A percentile compares a stretch with the other conserved stretches of the same genome.
These are phyloP conservation scores for Agelastica alni DNA, from an alignment of 2,888 invertebrate genomes.

Conservation along the genomic window DNA sequence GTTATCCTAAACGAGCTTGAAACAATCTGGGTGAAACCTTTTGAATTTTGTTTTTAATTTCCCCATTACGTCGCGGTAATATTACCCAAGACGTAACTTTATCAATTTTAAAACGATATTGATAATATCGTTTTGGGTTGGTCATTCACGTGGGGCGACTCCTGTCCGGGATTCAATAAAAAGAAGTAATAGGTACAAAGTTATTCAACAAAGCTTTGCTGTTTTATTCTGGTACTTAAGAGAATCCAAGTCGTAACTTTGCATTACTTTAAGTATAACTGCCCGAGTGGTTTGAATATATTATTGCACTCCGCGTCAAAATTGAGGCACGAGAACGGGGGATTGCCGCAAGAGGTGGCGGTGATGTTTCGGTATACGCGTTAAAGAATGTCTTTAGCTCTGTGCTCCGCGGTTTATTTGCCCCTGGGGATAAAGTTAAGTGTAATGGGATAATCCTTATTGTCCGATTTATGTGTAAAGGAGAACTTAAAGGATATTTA, in stretches of 20 bases:
- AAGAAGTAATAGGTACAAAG: no score
- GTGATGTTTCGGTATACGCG: background rate
- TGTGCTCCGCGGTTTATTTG: background rate
- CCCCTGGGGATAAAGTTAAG: background rate
- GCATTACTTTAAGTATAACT: conserved; percentile 10
- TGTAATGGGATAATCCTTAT: conserved; percentile 4
- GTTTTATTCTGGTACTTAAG: conserved; percentile 7
- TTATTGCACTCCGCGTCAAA: conserved; percentile 18
- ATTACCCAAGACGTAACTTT: no score
- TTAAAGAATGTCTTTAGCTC: no score
- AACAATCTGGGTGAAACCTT: no score
- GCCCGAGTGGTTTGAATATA: conserved; percentile 20
- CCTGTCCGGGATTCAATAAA: no score
- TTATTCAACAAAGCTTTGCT: conserved; percentile 1
- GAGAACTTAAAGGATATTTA: no score
- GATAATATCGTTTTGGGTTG: no score
- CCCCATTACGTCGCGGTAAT: no score
- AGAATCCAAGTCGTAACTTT: conserved; percentile 12
- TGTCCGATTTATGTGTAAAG: conserved; percentile 1
- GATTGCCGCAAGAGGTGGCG: background rate
- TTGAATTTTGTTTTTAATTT: no score
- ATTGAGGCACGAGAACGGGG: conserved; percentile 1
- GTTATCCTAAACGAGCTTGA: no score
- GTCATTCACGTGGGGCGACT: no score
- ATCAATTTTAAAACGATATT: no score